phyloP scores from a whole-genome alignment of 2,888 invertebrate species.

The Drosophila pseudotalamancana region DNA sequence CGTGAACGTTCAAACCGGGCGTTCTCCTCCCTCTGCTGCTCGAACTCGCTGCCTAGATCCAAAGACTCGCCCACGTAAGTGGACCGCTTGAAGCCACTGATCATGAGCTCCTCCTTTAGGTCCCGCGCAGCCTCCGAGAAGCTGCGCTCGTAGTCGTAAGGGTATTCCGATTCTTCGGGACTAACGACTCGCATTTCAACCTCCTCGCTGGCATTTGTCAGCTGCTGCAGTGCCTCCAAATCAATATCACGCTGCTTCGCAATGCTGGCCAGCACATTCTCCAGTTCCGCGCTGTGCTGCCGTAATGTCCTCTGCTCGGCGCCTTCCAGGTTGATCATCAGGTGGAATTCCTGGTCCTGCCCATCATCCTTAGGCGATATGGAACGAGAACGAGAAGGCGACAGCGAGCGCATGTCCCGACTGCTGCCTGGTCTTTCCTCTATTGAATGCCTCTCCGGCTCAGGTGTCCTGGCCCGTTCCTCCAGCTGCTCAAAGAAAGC shows the following conservation, averaged over 20 bases:
- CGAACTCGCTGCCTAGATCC: constrained; percentile 76
- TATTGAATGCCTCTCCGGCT: constrained; percentile 42
- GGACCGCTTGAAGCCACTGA: constrained; percentile 81
- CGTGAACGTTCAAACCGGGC: constrained; percentile 76
- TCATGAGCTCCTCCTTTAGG: constrained; percentile 72
- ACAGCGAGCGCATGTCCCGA: constrained; percentile 57
- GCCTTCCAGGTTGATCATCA: constrained; percentile 74
- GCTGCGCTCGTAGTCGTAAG: constrained; percentile 72
- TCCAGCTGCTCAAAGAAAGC: constrained; percentile 61
- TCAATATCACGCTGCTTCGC: constrained; percentile 73
- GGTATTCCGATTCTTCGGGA: constrained; percentile 36
- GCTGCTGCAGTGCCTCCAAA: constrained; percentile 71
- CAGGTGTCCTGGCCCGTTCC: constrained; percentile 60
- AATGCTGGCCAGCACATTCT: constrained; percentile 57
- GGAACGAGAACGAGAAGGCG: constrained; percentile 58
- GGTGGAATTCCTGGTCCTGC: constrained; percentile 63
- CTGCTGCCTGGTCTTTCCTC: constrained; percentile 26
- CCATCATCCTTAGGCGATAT: constrained; percentile 13
- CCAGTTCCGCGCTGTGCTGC: constrained; percentile 65
- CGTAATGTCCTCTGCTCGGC: constrained; percentile 52
- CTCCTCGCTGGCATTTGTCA: constrained; percentile 74
- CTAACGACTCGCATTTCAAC: constrained; percentile 68
- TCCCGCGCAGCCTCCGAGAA: constrained; percentile 79
- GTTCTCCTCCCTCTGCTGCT: constrained; percentile 65
- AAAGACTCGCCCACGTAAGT: constrained; percentile 83